A percentile compares a stretch with the other conserved stretches of the same genome.
phyloP scores from a whole-genome alignment of 2,113 vertebrate species.

The Lampris incognitus region DNA sequence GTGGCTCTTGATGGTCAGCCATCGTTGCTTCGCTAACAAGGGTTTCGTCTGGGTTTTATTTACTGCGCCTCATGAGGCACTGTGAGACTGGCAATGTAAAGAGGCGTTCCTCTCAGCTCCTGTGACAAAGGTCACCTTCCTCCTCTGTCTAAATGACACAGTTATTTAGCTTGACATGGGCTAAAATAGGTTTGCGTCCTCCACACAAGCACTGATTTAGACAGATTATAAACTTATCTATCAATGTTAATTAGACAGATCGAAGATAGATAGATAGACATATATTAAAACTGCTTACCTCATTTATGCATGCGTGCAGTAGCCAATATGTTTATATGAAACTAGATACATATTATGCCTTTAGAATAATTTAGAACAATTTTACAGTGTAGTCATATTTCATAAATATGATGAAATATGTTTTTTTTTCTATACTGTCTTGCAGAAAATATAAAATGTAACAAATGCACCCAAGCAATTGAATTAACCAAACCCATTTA shows the following conservation, averaged over 20 bases:
- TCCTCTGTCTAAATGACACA: neutral
- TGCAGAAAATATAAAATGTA: conserved; percentile 19
- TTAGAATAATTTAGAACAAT: no score
- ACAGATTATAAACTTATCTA: no score
- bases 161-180: neutral
- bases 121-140: conserved; percentile 36
- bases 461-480: conserved; percentile 34
- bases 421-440: neutral
- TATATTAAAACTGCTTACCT: no score
- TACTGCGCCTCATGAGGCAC: conserved; percentile 55
- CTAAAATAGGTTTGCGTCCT: no score
- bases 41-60: conserved; percentile 48
- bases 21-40: conserved; percentile 77
- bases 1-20: conserved; percentile 58
- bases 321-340: no score
- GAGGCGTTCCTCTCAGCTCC: conserved; percentile 49
- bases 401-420: neutral
- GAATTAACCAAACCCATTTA: conserved; percentile 56
- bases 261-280: no score
- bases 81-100: conserved; percentile 18
- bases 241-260: no score
- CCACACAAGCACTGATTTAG: no score
- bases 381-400: no score
- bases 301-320: neutral
- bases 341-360: no score